These are phyloP conservation scores for Aptenodytes forsteri DNA, from an alignment of 2,113 vertebrate genomes.

Conservation along the genomic window DNA sequence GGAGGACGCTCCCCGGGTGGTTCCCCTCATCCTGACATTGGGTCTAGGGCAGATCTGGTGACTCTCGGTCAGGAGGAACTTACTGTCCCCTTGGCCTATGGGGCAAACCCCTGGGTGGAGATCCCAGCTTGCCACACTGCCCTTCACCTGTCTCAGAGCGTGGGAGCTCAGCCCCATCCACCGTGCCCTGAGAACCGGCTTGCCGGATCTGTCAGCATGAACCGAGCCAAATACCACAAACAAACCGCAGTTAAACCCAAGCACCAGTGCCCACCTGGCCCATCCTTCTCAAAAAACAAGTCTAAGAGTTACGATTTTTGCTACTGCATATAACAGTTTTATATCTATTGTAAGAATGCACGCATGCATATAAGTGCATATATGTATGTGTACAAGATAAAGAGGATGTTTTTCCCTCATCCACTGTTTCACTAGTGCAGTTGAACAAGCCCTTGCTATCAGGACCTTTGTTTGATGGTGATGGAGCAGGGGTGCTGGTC, in stretches of 20 bases:
- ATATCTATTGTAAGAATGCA: background rate
- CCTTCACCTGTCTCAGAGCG: background rate
- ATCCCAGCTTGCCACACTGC: background rate
- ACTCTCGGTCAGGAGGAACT: background rate
- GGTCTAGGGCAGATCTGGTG: background rate
- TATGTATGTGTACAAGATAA: background rate
- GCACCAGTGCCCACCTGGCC: background rate
- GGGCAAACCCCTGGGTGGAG: accelerated
- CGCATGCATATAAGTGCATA: no score
- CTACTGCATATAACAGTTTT: accelerated
- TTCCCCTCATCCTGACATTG: background rate
- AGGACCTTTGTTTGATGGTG: background rate
- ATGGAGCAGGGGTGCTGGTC: background rate
- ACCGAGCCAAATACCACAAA: background rate
- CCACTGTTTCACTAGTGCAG: background rate
- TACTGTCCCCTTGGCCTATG: background rate
- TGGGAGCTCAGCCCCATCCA: background rate
- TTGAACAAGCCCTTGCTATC: background rate
- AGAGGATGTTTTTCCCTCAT: background rate
- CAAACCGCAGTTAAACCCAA: background rate
- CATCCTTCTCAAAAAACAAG: background rate
- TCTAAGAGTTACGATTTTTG: background rate
- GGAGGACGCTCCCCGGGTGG: background rate
- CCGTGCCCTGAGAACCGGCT: accelerated
- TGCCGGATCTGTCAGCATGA: background rate